phyloP scores from a whole-genome alignment of 2,113 vertebrate species.

The Phrynosoma platyrhinos region DNA sequence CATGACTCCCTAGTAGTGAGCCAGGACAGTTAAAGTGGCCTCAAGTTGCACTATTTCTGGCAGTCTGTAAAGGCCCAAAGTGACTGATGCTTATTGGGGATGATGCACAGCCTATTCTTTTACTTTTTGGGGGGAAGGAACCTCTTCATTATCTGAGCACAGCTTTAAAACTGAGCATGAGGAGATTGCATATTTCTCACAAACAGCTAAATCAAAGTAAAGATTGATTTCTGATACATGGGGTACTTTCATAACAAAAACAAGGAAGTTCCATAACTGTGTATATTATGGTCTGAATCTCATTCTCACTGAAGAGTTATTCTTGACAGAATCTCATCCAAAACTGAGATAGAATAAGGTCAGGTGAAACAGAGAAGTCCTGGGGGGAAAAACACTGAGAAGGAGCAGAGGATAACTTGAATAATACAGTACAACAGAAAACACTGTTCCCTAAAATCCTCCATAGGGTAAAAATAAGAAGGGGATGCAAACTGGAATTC shows the following conservation, averaged over 20 bases:
- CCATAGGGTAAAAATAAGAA: slow-evolving; percentile 52
- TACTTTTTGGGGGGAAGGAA: too few species aligned
- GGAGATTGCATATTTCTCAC: background rate
- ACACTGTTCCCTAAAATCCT: slow-evolving; percentile 26
- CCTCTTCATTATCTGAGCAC: background rate
- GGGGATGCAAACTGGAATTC: slow-evolving; percentile 47
- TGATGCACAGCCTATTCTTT: background rate
- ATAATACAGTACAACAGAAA: slow-evolving; percentile 45
- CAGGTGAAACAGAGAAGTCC: too few species aligned
- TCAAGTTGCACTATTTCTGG: too few species aligned
- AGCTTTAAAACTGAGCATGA: background rate
- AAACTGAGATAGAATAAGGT: slow-evolving; percentile 31
- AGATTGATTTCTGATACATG: background rate
- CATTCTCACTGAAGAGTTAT: background rate
- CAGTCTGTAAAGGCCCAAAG: too few species aligned
- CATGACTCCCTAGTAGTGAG: too few species aligned
- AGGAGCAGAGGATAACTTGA: slow-evolving; percentile 50
- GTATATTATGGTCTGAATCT: background rate
- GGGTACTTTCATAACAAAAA: background rate
- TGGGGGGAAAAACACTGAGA: slow-evolving; percentile 18
- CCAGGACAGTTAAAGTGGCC: too few species aligned
- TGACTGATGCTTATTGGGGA: too few species aligned
- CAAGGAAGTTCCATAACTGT: background rate
- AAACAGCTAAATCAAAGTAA: background rate
- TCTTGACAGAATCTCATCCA: slow-evolving; percentile 14